Evolutionary conservation across 2,113 vertebrate genomes (phyloP).

Genomic region (Caracal caracal): DNA sequence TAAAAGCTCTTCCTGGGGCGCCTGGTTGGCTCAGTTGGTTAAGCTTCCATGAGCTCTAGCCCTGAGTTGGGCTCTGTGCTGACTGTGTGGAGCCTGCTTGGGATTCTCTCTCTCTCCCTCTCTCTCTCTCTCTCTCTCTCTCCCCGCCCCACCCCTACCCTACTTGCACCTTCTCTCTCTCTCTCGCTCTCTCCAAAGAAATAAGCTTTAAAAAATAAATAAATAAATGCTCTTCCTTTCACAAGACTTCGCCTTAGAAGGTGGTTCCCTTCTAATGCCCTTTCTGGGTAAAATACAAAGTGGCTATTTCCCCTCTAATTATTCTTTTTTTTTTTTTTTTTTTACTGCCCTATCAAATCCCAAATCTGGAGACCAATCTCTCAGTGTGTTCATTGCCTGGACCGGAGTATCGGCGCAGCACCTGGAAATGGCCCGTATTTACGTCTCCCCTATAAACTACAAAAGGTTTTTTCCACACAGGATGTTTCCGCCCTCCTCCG

Average conservation of each 20-base stretch:
- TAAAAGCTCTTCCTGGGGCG: too few relatives aligned
- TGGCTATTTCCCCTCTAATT: background rate
- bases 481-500: accelerated
- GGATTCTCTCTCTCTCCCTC: too few relatives aligned
- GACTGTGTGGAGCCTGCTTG: too few relatives aligned
- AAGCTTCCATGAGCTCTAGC: too few relatives aligned
- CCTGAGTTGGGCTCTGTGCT: too few relatives aligned
- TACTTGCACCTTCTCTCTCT: too few relatives aligned
- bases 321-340: background rate
- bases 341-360: background rate
- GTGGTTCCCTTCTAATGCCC: background rate
- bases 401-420: background rate
- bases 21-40: too few relatives aligned
- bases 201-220: too few relatives aligned
- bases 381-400: background rate
- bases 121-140: too few relatives aligned
- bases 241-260: background rate
- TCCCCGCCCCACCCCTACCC: too few relatives aligned
- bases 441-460: accelerated
- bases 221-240: background rate
- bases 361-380: background rate
- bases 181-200: too few relatives aligned
- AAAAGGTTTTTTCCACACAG: background rate
- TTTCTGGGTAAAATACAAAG: background rate
- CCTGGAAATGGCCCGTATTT: accelerated